These are phyloP conservation scores for Hermetia illucens DNA, from an alignment of 1,140 invertebrate genomes.

Conservation along the genomic window DNA sequence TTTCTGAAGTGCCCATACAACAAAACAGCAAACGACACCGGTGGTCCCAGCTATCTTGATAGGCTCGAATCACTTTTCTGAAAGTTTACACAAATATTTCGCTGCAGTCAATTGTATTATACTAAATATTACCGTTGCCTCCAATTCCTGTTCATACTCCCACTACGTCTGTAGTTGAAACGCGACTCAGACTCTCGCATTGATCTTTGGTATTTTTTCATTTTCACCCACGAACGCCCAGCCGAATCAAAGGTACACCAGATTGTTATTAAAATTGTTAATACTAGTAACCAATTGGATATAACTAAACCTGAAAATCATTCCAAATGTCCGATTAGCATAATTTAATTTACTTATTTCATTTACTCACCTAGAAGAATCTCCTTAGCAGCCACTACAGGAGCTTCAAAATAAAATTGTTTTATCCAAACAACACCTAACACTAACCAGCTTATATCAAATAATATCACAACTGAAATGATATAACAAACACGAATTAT, in stretches of 20 bases:
- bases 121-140: conserved; percentile 70
- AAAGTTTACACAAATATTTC: conserved; percentile 12
- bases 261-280: conserved; percentile 58
- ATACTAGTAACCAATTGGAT: conserved; percentile 63
- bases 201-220: conserved; percentile 78
- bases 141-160: conserved; percentile 72
- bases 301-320: conserved; percentile 54
- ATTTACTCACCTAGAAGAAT: conserved; percentile 55
- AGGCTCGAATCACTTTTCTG: conserved; percentile 77
- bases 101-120: conserved; percentile 4
- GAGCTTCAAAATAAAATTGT: conserved; percentile 53
- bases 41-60: conserved; percentile 84
- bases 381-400: conserved; percentile 53
- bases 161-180: conserved; percentile 63
- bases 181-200: conserved; percentile 60
- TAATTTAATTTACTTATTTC: conserved; percentile 4
- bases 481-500: too few relatives aligned
- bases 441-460: conserved; percentile 63
- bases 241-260: conserved; percentile 84
- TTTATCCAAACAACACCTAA: conserved; percentile 61
- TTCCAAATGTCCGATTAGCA: conserved; percentile 3
- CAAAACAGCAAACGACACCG: conserved; percentile 73
- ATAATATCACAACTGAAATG: conserved; percentile 48
- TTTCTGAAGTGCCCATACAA: conserved; percentile 67
- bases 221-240: conserved; percentile 84